These are phyloP conservation scores for Plebejus melissa DNA, from an alignment of 2,888 invertebrate species.

Conservation along the genomic window DNA sequence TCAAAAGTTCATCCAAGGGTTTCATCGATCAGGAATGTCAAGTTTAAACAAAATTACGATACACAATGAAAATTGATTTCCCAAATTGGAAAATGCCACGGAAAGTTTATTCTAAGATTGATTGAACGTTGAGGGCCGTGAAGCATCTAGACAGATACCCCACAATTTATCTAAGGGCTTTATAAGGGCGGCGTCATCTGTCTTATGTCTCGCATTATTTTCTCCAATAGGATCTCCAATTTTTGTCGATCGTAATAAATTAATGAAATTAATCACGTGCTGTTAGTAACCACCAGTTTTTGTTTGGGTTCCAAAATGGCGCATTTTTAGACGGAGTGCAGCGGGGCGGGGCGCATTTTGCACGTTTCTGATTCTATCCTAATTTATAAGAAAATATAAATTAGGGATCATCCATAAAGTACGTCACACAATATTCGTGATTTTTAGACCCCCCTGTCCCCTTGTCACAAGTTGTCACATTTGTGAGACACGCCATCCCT, in stretches of 20 bases:
- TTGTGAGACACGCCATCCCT: too few species aligned
- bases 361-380: too few species aligned
- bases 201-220: conserved; percentile 20
- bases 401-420: too few species aligned
- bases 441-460: too few species aligned
- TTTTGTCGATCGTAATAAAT: conserved; percentile 2
- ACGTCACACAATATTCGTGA: too few species aligned
- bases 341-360: too few species aligned
- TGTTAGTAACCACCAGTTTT: neutral
- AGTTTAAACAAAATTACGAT: neutral
- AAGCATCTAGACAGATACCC: conserved; percentile 18
- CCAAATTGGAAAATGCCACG: neutral
- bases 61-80: neutral
- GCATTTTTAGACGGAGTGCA: too few species aligned
- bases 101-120: conserved; percentile 7
- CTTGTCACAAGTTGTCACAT: too few species aligned
- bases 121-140: neutral
- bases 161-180: conserved; percentile 19
- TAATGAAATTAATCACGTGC: conserved; percentile 2
- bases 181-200: conserved; percentile 18
- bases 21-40: neutral
- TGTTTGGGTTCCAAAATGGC: neutral
- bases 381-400: too few species aligned
- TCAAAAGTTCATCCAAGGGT: neutral
- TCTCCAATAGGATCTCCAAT: neutral